Evolutionary conservation across 2,888 invertebrate genomes (phyloP), one percentile per base, ranked within the genome.

Genomic region (Aspidapion aeneum): DNA sequence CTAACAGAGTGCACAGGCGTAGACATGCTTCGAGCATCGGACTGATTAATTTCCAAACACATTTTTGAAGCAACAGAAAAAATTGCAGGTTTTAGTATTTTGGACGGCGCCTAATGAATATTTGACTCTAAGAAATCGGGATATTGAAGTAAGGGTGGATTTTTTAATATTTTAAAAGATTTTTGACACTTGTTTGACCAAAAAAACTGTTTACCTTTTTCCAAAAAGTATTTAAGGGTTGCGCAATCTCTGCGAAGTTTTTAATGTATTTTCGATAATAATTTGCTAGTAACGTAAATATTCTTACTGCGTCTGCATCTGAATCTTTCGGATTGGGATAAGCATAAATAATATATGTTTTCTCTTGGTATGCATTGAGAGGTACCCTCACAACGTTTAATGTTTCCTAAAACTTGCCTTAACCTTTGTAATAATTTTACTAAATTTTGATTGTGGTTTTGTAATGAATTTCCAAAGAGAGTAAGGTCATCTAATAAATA

Each of bases 381-480:
- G 3, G 12, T 35, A 35, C 35, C 35, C 12, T 35, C 35, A 3
- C 35, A 7, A 3, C 3, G 12, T 35, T 7, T 12, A 35, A 3
- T 7, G 35, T 35, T 3, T 3, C 63, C 63, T 19, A 63, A 48
- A 17, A 61, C 57, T 18, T 57, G 5, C 57, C 51, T 61, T 21
- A 61, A 21, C 17, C 61, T 57, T 49, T 57, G 61, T 16, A 50
- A 22, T 50, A 57, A 49, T 21, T 57, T 61, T 2, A 19, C 55
- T n/a, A 58, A 57, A 61, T 60, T 65, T 54, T 59, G 51, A 17
- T 65, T 68, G 62, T 69, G 68, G 61, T 62, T 59, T 20, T 21
- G n/a, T 61, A 70, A 65, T 61, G 55, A 69, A 57, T 63, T 68
- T 5, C 69, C 68, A 49, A 69, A 67, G 21, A 70, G 63, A 50